Conservation (phyloP, 2,888 invertebrate species). For the Brachycybe producta region DNA sequence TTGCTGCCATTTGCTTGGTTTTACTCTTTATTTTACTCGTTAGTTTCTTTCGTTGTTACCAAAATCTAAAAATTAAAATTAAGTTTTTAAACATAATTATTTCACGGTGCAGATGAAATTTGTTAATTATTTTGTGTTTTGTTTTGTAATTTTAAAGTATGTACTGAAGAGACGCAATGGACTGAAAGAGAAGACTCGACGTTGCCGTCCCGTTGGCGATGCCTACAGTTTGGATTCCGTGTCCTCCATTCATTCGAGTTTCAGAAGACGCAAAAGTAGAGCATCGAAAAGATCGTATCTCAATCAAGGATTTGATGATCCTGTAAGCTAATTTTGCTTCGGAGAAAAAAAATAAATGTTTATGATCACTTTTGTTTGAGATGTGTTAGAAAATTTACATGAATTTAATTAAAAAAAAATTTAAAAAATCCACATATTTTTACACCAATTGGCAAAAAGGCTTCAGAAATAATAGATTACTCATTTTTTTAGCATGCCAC, state of each 20-base stretch:
- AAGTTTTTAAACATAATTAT: no score
- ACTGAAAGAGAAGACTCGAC: slow-evolving; percentile 65
- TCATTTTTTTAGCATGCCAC: slow-evolving; percentile 48
- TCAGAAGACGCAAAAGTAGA: slow-evolving; percentile 48
- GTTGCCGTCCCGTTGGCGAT: slow-evolving; percentile 78
- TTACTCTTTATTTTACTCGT: slow-evolving; percentile 64
- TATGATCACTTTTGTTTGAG: no score
- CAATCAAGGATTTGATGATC: slow-evolving; percentile 71
- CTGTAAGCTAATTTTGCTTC: slow-evolving; percentile 41
- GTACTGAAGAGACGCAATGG: slow-evolving; percentile 69
- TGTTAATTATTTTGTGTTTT: no score
- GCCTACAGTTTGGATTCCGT: slow-evolving; percentile 82
- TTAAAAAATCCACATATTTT: no score
- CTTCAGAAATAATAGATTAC: no score
- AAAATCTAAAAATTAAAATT: no score
- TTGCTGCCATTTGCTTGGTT: slow-evolving; percentile 62
- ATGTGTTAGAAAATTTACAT: not conserved
- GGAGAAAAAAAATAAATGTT: no score
- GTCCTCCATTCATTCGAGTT: slow-evolving; percentile 56
- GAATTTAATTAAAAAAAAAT: slow-evolving; percentile 25
- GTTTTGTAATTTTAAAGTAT: slow-evolving; percentile 41
- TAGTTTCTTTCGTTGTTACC: slow-evolving; percentile 34
- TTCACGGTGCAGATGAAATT: no score
- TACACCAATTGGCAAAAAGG: no score
- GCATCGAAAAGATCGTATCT: slow-evolving; percentile 77